These are phyloP conservation scores for Bacillus rossius DNA, from an alignment of 1,140 invertebrate species.

Conservation along the genomic window DNA sequence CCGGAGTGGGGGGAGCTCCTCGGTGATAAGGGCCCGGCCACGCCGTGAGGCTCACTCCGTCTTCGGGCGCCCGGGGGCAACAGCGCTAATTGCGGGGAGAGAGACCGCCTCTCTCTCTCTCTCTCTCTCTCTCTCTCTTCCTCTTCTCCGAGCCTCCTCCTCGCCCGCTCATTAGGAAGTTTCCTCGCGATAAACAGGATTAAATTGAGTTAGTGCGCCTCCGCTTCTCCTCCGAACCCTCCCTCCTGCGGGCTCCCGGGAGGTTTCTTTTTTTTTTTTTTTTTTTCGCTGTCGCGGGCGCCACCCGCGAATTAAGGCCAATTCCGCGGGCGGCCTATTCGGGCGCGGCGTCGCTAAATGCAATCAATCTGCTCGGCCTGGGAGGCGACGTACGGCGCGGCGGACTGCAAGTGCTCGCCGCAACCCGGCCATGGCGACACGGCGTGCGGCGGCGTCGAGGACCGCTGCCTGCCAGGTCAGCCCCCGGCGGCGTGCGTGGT, in stretches of 20 bases:
- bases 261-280: no score
- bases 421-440: neutral
- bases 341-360: slow-evolving; percentile 14
- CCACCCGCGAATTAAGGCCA: slow-evolving; percentile 9
- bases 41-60: neutral
- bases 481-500: neutral
- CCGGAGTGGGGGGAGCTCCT: neutral
- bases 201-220: slow-evolving; percentile 15
- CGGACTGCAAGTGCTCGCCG: neutral
- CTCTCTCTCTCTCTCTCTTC: slow-evolving; percentile 3
- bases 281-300: no score
- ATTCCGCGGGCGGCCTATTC: slow-evolving; percentile 19
- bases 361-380: slow-evolving; percentile 13
- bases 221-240: no score
- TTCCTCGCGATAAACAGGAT: slow-evolving; percentile 16
- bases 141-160: neutral
- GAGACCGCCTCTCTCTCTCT: neutral
- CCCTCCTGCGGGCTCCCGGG: neutral
- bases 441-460: neutral
- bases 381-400: neutral
- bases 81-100: slow-evolving; percentile 14
- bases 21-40: slow-evolving; percentile 3
- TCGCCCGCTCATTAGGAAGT: slow-evolving; percentile 13
- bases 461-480: neutral
- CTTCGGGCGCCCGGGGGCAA: slow-evolving; percentile 3